Percentiles rank a stretch among this genome's conserved stretches.
phyloP scores from a whole-genome alignment of 2,113 vertebrate genomes.

The Ia io region DNA sequence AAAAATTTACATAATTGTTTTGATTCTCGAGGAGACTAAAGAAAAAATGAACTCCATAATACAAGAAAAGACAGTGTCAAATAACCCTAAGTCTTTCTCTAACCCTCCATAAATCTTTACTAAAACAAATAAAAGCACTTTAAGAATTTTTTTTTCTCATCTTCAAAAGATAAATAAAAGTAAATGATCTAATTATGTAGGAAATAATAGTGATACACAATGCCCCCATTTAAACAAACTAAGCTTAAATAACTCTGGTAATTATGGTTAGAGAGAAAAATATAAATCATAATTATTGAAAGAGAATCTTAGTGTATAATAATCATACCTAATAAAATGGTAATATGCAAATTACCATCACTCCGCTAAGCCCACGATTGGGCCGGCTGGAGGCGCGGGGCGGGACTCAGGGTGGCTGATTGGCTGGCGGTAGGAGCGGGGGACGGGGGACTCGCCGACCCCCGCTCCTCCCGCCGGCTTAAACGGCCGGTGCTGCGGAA shows the following conservation, averaged over 20 bases:
- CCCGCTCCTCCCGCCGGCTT: no score
- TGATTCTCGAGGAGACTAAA: background rate
- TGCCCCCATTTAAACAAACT: background rate
- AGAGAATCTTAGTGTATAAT: background rate
- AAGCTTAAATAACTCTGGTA: background rate
- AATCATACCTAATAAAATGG: no score
- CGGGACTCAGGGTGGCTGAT: no score
- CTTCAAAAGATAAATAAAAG: constrained; percentile 25
- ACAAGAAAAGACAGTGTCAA: background rate
- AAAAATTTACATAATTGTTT: constrained; percentile 34
- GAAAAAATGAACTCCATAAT: constrained; percentile 12
- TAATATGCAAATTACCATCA: no score
- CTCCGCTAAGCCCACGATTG: no score
- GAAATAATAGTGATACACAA: background rate
- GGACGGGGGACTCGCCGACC: no score
- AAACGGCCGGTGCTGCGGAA: no score
- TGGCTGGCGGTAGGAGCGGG: no score
- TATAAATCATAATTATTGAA: background rate
- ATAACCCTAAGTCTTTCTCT: background rate
- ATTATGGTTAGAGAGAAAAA: background rate
- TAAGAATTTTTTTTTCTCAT: background rate
- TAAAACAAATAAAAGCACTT: background rate
- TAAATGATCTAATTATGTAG: background rate
- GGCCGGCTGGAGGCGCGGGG: no score
- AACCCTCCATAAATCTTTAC: background rate